Evolutionary conservation across 1,140 invertebrate genomes (phyloP), one percentile per base, ranked within the genome.

Genomic region (Alviniconcha marisindica): DNA sequence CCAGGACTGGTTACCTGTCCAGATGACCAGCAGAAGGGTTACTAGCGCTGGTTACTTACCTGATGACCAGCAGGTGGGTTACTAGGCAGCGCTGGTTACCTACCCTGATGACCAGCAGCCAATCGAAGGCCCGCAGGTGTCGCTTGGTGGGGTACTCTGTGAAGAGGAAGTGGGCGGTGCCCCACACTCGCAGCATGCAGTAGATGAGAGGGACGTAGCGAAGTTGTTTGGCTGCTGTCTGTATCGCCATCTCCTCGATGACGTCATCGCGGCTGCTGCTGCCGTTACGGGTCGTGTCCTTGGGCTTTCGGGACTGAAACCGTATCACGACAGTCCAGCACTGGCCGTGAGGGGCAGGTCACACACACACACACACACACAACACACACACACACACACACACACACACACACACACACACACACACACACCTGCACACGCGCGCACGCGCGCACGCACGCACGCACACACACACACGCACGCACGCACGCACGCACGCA

Each of bases 191-290:
- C 3, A 88, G 69, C 28, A 83, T 40, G 28, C 89, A 85, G 77
- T 89, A 90, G 4, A 90, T 79, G 54, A 86, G 36, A 2, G 87
- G 87, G n/a, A 90, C 77, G 82, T 84, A 86, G 40, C 88, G 84
- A 28, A 90, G 85, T 44, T 88, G 85, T 60, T 85, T 80, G 69
- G 88, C 89, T 14, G 88, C 87, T 77, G 79, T 84, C 79, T 85
- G 82, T 21, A 82, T 80, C 7, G 80, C 77, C 60, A 86, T 36
- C 28, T 85, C 81, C 69, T 89, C 85, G 21, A 83, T 83, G 14
- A 84, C 77, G 42, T 86, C 83, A 4, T 85, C 81, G 36, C 78
- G 54, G 77, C 63, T 40, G 76, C 38, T 48, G 15, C 69, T 42
- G 31, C 71, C 0, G 36, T 77, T 74, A 71, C 80, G 21, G 24